Base-by-base conservation (phyloP, 2,797 vertebrate species). In the Galago senegalensis region DNA sequence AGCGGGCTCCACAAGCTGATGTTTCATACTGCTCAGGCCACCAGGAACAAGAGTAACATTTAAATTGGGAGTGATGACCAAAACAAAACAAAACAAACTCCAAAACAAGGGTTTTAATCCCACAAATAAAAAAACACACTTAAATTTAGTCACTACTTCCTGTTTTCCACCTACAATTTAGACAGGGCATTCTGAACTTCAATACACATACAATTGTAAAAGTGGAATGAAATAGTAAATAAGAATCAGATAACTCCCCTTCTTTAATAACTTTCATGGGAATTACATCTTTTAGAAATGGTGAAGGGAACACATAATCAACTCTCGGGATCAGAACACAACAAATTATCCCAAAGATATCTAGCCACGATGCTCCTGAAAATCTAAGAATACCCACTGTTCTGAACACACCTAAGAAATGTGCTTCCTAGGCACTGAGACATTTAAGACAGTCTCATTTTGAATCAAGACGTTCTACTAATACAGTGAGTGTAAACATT, bases 121-220 rank as follows among this genome's bases (percentile, higher is more conserved):
- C 94, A 98, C 95, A 95, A 98, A 96, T 96, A 98, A 98, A 97
- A 97, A 97, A 97, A 97, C 86, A 97, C 14, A 0, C 94, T 97
- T 98, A 98, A 98, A 98, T 97, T 96, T 96, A 98, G 97, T 91
- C 95, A 96, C 91, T 49, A 93, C 97, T 98, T 98, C 98, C 98
- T 98, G 98, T 91, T 98, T 98, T 98, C 0, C 27, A 96, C 72
- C 96, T 94, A 93, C 98, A 97, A 98, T 96, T 91, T 84, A 95
- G 69, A 92, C 86, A 92, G 81, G n/a, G 83, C 94, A 80, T 93
- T 88, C 83, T 91, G 77, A 97, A 95, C 40, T 96, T 94, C 87
- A 76, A 89, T 61, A 91, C 95, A 94, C 12, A n/a, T 43, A 67
- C 60, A 89, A 84, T 91, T 94, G 65, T 69, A 95, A 94, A 94